Evolutionary conservation across 2,113 vertebrate genomes (phyloP).

Genomic region (Tachysurus fulvidraco): DNA sequence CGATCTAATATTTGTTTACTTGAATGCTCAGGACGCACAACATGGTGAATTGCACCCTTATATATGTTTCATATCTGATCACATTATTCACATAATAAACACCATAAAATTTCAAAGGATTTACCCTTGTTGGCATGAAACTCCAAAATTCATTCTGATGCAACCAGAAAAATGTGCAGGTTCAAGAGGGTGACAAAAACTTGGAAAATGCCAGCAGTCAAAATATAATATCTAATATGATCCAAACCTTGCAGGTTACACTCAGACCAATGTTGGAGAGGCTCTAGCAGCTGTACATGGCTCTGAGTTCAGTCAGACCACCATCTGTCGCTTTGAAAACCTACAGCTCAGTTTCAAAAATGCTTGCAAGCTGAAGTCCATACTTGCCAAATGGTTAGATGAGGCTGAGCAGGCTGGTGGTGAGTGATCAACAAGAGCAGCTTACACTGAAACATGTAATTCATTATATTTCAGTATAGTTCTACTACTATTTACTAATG

Average conservation of each 20-base stretch:
- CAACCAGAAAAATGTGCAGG: not conserved
- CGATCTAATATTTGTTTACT: not conserved
- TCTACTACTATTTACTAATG: not conserved
- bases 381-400: conserved; percentile 94
- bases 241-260: conserved; percentile 81
- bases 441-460: not conserved
- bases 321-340: conserved; percentile 97
- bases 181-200: too few relatives aligned
- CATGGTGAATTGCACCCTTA: not conserved
- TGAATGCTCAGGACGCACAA: not conserved
- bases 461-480: not conserved
- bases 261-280: conserved; percentile 97
- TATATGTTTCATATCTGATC: not conserved
- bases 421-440: conserved; percentile 62
- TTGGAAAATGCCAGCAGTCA: not conserved
- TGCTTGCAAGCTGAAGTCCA: conserved; percentile 94
- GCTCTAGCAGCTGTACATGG: conserved; percentile 94
- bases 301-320: conserved; percentile 98
- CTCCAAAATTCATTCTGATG: not conserved
- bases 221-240: conserved; percentile 13
- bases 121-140: not conserved
- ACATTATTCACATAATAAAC: not conserved
- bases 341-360: conserved; percentile 98
- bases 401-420: conserved; percentile 97
- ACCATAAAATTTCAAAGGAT: not conserved